Conservation (phyloP, 2,888 invertebrate genomes). For the Spilosoma lubricipeda region DNA sequence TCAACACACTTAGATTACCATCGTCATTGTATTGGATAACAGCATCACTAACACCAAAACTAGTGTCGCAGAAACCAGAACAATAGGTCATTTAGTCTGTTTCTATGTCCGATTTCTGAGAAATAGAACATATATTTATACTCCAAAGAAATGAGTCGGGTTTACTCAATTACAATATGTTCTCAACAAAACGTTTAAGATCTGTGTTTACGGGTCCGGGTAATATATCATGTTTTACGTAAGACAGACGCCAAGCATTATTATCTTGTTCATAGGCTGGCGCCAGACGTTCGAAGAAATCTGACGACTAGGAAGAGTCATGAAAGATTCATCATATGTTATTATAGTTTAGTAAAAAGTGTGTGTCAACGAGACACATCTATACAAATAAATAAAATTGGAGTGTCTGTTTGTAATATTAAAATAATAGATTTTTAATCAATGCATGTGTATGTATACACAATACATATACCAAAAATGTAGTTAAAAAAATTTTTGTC, state of each 20-base stretch:
- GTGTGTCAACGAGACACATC: background rate
- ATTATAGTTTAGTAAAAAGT: background rate
- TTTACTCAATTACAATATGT: conserved; percentile 22
- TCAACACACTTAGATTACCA: background rate
- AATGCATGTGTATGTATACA: no score
- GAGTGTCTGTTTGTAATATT: no score
- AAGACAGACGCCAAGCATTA: conserved; percentile 16
- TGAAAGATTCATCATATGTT: background rate
- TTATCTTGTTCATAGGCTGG: conserved; percentile 19
- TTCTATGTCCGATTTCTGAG: conserved; percentile 12
- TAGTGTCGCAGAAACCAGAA: background rate
- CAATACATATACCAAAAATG: no score
- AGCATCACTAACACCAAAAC: background rate
- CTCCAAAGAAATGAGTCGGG: conserved; percentile 7
- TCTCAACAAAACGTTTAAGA: conserved; percentile 12
- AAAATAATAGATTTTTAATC: no score
- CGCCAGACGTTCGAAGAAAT: conserved; percentile 16
- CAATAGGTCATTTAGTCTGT: background rate
- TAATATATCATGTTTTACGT: conserved; percentile 37
- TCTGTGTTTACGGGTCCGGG: conserved; percentile 19
- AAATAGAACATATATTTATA: conserved; percentile 18
- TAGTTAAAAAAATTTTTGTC: no score
- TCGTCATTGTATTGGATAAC: background rate
- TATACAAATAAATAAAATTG: no score
- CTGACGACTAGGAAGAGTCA: conserved; percentile 9